phyloP scores from a whole-genome alignment of 2,113 vertebrate species.

The Gasterosteus aculeatus region DNA sequence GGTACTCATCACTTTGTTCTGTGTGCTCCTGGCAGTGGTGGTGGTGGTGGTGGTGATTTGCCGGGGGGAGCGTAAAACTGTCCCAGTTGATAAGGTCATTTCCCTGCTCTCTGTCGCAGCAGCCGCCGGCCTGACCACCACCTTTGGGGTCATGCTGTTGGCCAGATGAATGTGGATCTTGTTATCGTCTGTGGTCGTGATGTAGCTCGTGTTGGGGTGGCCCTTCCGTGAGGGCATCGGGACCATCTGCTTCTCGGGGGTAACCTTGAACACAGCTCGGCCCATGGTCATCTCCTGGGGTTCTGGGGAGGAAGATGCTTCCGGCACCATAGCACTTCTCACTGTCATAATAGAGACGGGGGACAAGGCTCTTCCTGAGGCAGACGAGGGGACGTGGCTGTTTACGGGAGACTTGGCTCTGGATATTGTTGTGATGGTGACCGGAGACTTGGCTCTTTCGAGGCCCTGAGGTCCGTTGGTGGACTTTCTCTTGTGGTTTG shows the following conservation, averaged over 20 bases:
- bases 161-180: conserved; percentile 97
- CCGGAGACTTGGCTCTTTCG: conserved; percentile 91
- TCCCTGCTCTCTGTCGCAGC: conserved; percentile 87
- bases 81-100: conserved; percentile 85
- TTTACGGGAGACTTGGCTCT: conserved; percentile 89
- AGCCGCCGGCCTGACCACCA: conserved; percentile 86
- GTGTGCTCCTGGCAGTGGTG: conserved; percentile 78
- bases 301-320: conserved; percentile 83
- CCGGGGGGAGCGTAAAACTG: conserved; percentile 92
- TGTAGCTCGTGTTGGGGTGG: conserved; percentile 87
- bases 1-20: conserved; percentile 92
- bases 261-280: conserved; percentile 93
- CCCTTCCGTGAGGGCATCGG: conserved; percentile 87
- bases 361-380: conserved; percentile 83
- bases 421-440: conserved; percentile 93
- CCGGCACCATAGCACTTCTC: conserved; percentile 84
- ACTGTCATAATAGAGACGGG: conserved; percentile 92
- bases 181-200: conserved; percentile 94
- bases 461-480: conserved; percentile 76
- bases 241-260: conserved; percentile 94
- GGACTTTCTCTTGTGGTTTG: conserved; percentile 82
- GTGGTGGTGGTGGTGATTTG: conserved; percentile 79
- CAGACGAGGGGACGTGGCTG: conserved; percentile 71
- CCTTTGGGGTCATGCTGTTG: conserved; percentile 79
- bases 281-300: conserved; percentile 92